Conservation (phyloP, 1,140 invertebrate species). For the Magallana ariakensis region DNA sequence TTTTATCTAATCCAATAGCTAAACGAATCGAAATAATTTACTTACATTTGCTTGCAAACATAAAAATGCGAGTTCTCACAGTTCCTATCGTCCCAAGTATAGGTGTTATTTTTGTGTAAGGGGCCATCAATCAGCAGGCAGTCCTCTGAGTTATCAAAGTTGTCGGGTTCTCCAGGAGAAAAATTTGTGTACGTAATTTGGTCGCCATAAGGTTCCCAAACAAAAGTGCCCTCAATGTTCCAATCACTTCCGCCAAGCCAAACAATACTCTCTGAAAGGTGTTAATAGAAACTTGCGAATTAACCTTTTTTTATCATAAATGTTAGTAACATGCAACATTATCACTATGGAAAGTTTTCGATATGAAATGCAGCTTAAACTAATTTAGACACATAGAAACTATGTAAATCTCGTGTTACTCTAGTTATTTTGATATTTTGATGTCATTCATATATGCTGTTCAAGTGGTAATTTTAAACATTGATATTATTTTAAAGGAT, state of each 20-base stretch:
- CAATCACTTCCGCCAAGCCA: slow-evolving; percentile 15
- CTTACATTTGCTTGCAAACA: slow-evolving; percentile 25
- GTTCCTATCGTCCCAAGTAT: background rate
- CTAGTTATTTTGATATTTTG: no score
- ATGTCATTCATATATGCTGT: no score
- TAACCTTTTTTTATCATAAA: no score
- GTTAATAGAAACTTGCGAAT: no score
- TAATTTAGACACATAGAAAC: no score
- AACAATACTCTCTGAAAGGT: background rate
- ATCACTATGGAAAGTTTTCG: background rate
- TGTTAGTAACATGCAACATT: no score
- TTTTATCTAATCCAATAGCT: no score
- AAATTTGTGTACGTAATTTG: slow-evolving; percentile 21
- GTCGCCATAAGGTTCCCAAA: slow-evolving; percentile 18
- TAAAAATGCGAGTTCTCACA: background rate
- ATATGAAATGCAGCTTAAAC: no score
- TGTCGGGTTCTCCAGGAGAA: slow-evolving; percentile 11
- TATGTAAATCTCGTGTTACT: no score
- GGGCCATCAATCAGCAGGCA: slow-evolving; percentile 2
- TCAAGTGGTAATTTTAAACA: no score
- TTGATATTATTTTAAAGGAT: no score
- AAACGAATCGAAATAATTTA: no score
- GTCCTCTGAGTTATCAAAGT: background rate
- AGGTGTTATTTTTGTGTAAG: background rate
- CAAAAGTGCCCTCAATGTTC: background rate